These are phyloP conservation scores for Ictalurus punctatus DNA, from an alignment of 2,113 vertebrate species.

Conservation along the genomic window DNA sequence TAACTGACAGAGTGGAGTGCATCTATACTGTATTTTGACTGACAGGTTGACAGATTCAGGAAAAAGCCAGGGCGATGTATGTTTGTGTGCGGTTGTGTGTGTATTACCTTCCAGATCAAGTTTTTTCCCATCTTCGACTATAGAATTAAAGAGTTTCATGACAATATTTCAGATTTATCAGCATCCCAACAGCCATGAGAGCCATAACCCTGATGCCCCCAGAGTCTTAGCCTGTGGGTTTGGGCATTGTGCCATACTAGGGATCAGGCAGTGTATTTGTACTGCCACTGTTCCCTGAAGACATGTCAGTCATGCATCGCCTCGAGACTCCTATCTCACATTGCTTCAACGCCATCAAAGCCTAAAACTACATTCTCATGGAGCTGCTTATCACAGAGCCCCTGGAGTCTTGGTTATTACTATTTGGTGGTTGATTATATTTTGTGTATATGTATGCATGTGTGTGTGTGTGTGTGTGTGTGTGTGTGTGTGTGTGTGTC, in stretches of 20 bases:
- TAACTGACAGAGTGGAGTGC: conserved; percentile 51
- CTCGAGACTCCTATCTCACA: conserved; percentile 5
- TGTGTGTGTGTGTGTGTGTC: conserved; percentile 3
- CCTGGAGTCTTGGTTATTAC: conserved; percentile 28
- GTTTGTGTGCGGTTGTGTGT: conserved; percentile 15
- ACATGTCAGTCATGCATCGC: conserved; percentile 31
- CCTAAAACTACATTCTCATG: conserved; percentile 16
- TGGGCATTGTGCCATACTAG: background rate
- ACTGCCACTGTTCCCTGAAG: background rate
- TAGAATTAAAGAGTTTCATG: background rate
- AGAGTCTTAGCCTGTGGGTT: background rate
- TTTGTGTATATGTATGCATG: conserved; percentile 17
- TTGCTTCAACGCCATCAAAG: background rate
- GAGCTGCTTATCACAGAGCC: conserved; percentile 9
- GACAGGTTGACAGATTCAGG: conserved; percentile 32
- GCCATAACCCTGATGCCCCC: background rate
- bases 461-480: conserved; percentile 10
- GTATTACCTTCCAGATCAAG: background rate
- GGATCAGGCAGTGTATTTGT: conserved; percentile 28
- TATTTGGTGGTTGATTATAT: conserved; percentile 6
- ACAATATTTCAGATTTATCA: background rate
- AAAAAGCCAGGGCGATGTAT: background rate
- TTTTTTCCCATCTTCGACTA: background rate
- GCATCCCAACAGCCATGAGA: background rate
- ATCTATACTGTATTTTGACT: conserved; percentile 40